Base-by-base conservation (phyloP, 2,888 invertebrate species). In the Meiosimyza decipiens region DNA sequence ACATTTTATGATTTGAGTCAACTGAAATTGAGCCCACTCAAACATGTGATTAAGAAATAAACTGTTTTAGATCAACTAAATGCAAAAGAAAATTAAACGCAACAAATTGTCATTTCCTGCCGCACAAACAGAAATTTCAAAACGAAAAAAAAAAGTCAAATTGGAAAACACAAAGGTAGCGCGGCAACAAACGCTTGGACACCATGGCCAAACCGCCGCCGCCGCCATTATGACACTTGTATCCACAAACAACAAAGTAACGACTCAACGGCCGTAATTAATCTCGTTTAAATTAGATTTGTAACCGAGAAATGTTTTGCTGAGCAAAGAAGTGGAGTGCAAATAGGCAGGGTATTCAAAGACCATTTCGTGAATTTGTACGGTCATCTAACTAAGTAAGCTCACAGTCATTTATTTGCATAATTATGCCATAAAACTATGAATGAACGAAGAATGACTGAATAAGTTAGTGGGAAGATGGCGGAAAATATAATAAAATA, bases 91-190 rank as follows among this genome's bases (percentile, higher is more conserved):
- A 76, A 71, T 15, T 68, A 50, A 77, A 76, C 77, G 75, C 80
- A 72, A 75, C 82, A 83, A 83, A 82, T 83, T 82, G 80, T 77
- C 77, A 79, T 80, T 82, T 84, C 83, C 83, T 76, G 84, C 75
- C 76, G 64, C 69, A 62, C 28, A 64, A 55, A 62, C 18, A 15
- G 54, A 47, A 68, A 40, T 9, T 40, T 40, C 52, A 66, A n/a
- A 16, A 22, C 22, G 22, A 49, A 15, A 51, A 51, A 51, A 51
- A 50, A 51, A 51, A 40, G 2, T 22, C 9, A 57, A 67, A 13
- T 47, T 51, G 57, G 49, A 57, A 18, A 64, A 49, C 72, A 64
- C 60, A 69, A 51, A 22, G 65, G 60, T 18, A 47, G 52, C 47
- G 66, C 55, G 47, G 54, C 13, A 16, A 28, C 52, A 52, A 18